Evolutionary conservation across 2,113 vertebrate genomes (phyloP), one percentile per base, ranked within the genome.

Genomic region (Dicentrarchus labrax): DNA sequence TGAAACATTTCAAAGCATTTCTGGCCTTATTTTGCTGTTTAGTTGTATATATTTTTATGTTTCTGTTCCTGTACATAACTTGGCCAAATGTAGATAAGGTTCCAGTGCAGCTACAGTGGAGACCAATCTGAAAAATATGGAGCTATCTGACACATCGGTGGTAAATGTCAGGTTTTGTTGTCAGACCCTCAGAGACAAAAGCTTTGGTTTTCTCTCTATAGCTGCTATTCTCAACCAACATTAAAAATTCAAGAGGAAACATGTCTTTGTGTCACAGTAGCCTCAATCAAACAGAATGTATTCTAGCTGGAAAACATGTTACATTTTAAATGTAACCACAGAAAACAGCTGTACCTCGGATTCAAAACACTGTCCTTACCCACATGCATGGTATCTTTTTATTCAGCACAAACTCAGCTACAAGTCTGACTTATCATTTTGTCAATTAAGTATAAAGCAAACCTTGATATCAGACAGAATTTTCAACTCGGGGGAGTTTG

Each of bases 111-210:
- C 66, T 16, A 16, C 22, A 61, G 11, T 11, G n/a, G 21, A 72
- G 67, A 68, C 54, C 22, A 57, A 72, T 65, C 48, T 71, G 45
- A 69, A 69, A 76, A 73, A 19, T 13, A 22, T 38, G 36, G n/a
- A 12, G 51, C 75, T 21, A 2, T 85, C 45, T 57, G 61, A 80
- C 43, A 54, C 57, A n/a, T 54, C 8, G 11, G 59, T 15, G 57
- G 50, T 30, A 39, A 64, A 76, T 61, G 73, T 86, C 85, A 68
- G 59, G 67, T 75, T 66, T 30, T 65, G 64, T 51, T 77, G 47
- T 82, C 86, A 77, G 71, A 47, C n/a, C 54, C 68, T 36, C 19
- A 17, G 71, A 85, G 70, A 83, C 50, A 75, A 86, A 84, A 48
- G 71, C 74, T 61, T 45, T 9, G 24, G 47, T 24, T 36, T 21